Base-by-base conservation (phyloP, 2,888 invertebrate genomes). In the Apoda limacodes region DNA sequence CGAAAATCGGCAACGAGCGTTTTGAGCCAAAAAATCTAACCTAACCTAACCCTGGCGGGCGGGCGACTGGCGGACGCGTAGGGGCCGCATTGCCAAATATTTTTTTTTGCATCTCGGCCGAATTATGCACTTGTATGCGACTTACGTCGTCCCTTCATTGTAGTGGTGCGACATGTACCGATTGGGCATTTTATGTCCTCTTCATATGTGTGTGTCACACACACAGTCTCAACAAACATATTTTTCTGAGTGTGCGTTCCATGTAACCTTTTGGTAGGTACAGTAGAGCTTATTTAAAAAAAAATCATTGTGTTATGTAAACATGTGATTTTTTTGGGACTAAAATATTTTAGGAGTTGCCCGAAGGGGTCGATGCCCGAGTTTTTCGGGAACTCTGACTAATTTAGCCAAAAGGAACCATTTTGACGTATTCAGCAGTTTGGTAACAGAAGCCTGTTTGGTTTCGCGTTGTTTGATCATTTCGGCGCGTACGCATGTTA, bases 51-150 rank as follows among this genome's bases (percentile, higher is more conserved):
- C 76, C 78, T 61, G 74, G 66, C 78, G 76, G 66, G 72, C 80
- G 76, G 75, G 69, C 80, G 76, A 80, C 80, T 80, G 80, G 67
- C 78, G 66, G 74, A 60, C 75, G 76, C 65, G 75, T 74, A 78
- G 80, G 80, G 78, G 75, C 80, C 78, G 76, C 72, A 76, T 80
- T 80, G 80, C 80, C 80, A 80, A 80, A 80, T 78, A 78, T 78
- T 80, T 80, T 80, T 68, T 80, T 80, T 80, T 80, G 80, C 78
- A 80, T 80, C 80, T 80, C 80, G 74, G 70, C 80, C 80, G 80
- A 80, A 80, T 75, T 80, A 78, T 80, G 80, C 80, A 80, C 76
- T 78, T 76, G 80, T 80, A 80, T 80, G 80, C 80, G 78, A 69
- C 78, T 78, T 80, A 74, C 78, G 76, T 75, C 69, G 65, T 69